Conservation (phyloP, 2,113 vertebrate species). For the Eleginops maclovinus region DNA sequence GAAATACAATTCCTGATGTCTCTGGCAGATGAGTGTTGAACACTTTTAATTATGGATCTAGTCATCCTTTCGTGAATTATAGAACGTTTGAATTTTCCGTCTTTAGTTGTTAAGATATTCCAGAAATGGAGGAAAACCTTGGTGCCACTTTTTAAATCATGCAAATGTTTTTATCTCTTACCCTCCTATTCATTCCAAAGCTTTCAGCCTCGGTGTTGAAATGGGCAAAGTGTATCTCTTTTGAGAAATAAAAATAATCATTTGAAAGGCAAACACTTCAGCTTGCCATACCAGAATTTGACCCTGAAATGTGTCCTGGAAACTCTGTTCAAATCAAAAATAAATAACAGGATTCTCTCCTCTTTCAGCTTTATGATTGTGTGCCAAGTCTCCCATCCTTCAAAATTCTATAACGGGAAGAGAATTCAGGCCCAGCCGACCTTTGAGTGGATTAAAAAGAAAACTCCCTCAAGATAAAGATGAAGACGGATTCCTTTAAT, state of each 20-base stretch:
- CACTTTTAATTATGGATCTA: slow-evolving; percentile 48
- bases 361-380: slow-evolving; percentile 32
- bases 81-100: slow-evolving; percentile 7
- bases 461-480: slow-evolving; percentile 48
- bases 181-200: slow-evolving; percentile 8
- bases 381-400: slow-evolving; percentile 35
- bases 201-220: neutral
- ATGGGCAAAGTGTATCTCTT: neutral
- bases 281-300: slow-evolving; percentile 13
- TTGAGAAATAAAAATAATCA: slow-evolving; percentile 6
- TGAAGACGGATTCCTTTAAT: slow-evolving; percentile 73
- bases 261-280: neutral
- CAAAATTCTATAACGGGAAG: slow-evolving; percentile 32
- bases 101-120: slow-evolving; percentile 15
- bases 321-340: slow-evolving; percentile 18
- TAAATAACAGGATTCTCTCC: slow-evolving; percentile 27
- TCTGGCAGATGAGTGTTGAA: neutral
- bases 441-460: slow-evolving; percentile 35
- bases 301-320: slow-evolving; percentile 16
- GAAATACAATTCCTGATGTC: slow-evolving; percentile 17
- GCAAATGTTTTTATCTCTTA: neutral
- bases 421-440: neutral
- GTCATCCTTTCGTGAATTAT: slow-evolving; percentile 29
- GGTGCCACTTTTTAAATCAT: neutral
- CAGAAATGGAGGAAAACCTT: neutral